Percentiles rank a stretch among this genome's conserved stretches.
Evolutionary conservation across 2,888 invertebrate species (phyloP).

Genomic region (Lysandra coridon): DNA sequence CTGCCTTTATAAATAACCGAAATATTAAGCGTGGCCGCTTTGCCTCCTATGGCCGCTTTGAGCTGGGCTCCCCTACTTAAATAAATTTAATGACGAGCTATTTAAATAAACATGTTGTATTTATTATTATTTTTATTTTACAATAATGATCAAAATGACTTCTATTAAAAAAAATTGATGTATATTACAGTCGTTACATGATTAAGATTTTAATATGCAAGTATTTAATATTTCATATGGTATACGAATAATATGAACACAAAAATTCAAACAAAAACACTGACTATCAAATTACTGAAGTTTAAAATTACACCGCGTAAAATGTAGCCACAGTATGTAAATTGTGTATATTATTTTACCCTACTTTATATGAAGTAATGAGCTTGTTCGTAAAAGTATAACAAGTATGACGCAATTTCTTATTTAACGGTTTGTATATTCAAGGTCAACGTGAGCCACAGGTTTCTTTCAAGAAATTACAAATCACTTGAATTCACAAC

Average conservation of each 20-base stretch:
- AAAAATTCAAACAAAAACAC: neutral
- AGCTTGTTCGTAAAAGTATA: slow-evolving; percentile 3
- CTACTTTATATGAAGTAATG: neutral
- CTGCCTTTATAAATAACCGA: no score
- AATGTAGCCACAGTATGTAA: neutral
- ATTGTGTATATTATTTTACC: slow-evolving; percentile 9
- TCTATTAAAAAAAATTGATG: no score
- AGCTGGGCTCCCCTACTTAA: no score
- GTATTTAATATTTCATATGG: neutral
- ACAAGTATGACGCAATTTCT: slow-evolving; percentile 8
- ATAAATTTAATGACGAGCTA: no score
- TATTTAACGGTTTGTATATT: slow-evolving; percentile 3
- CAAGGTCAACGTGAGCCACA: neutral
- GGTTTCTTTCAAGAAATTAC: slow-evolving; percentile 7
- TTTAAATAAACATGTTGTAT: no score
- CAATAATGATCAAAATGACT: no score
- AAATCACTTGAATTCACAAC: neutral
- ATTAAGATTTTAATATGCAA: no score
- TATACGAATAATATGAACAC: neutral
- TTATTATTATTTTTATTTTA: no score
- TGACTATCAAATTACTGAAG: neutral
- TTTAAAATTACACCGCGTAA: neutral
- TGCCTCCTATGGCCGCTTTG: no score
- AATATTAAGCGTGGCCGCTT: no score
- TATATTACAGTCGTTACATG: no score